Percentiles rank a stretch among this genome's conserved stretches.
phyloP scores from a whole-genome alignment of 2,113 vertebrate genomes.

The Rhinoderma darwinii region DNA sequence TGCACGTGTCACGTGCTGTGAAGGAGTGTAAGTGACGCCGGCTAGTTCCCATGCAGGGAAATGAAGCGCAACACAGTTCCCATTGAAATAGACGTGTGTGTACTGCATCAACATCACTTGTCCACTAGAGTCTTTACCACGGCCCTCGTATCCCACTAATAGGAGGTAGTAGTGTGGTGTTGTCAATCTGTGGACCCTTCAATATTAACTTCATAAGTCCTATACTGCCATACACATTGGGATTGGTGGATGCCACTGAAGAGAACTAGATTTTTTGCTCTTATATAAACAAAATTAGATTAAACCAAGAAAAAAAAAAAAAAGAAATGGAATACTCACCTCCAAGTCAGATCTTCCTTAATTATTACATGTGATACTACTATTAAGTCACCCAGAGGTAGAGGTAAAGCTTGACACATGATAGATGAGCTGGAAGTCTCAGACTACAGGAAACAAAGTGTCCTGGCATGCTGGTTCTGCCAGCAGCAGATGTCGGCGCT shows the following conservation, averaged over 20 bases:
- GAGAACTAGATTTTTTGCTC: not conserved
- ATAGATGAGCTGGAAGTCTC: not conserved
- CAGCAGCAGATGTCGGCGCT: slow-evolving; percentile 25
- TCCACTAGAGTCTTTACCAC: no score
- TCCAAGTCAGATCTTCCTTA: not conserved
- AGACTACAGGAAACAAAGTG: not conserved
- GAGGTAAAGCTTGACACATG: not conserved
- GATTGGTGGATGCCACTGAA: not conserved
- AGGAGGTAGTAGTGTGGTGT: no score
- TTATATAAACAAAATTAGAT: not conserved
- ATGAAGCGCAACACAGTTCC: not conserved
- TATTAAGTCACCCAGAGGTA: no score
- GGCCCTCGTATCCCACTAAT: no score
- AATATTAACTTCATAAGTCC: not conserved
- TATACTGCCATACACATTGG: not conserved
- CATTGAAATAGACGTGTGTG: no score
- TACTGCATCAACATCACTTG: no score
- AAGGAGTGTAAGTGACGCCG: not conserved
- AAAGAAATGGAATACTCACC: no score
- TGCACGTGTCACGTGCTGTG: not conserved
- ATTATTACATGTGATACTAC: not conserved
- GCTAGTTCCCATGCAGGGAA: not conserved
- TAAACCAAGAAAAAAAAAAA: not conserved
- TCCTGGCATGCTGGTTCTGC: not conserved
- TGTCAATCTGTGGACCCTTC: not conserved